Evolutionary conservation across 2,113 vertebrate genomes (phyloP).

Genomic region (Leptobrachium leishanense): DNA sequence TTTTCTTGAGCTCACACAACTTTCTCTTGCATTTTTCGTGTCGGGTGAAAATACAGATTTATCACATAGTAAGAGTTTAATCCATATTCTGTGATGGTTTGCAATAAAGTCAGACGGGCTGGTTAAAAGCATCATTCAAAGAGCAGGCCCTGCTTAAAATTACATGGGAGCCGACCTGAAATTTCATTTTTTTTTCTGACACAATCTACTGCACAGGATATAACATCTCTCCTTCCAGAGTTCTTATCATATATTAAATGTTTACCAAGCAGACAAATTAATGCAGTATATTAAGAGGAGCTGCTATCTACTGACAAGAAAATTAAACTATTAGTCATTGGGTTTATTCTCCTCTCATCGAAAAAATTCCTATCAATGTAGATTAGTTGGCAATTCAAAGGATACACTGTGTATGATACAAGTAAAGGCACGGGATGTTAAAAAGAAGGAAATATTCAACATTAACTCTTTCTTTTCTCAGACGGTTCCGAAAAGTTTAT

Average conservation of each 20-base stretch:
- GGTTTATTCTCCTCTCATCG: constrained; percentile 14
- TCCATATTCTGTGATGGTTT: too few species aligned
- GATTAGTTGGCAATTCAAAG: constrained; percentile 29
- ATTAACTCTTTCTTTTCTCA: constrained; percentile 1
- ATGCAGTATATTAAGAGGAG: constrained; percentile 34
- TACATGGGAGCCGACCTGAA: neutral
- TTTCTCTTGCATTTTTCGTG: too few species aligned
- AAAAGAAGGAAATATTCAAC: neutral
- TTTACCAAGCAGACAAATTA: constrained; percentile 38
- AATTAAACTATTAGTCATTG: constrained; percentile 45
- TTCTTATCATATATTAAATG: constrained; percentile 29
- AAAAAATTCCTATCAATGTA: constrained; percentile 42
- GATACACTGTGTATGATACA: constrained; percentile 10
- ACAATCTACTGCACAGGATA: constrained; percentile 29
- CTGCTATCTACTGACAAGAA: constrained; percentile 42
- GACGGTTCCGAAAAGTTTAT: too few species aligned
- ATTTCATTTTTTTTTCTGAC: neutral
- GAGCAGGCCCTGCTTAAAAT: constrained; percentile 1
- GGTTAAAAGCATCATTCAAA: neutral
- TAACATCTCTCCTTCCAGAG: constrained; percentile 19
- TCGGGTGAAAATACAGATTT: too few species aligned
- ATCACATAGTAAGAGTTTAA: too few species aligned
- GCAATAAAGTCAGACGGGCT: too few species aligned
- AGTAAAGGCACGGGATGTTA: constrained; percentile 1
- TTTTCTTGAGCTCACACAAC: too few species aligned